Conservation (phyloP, 2,113 vertebrate genomes). For the Tretioscincus oriximinensis region DNA sequence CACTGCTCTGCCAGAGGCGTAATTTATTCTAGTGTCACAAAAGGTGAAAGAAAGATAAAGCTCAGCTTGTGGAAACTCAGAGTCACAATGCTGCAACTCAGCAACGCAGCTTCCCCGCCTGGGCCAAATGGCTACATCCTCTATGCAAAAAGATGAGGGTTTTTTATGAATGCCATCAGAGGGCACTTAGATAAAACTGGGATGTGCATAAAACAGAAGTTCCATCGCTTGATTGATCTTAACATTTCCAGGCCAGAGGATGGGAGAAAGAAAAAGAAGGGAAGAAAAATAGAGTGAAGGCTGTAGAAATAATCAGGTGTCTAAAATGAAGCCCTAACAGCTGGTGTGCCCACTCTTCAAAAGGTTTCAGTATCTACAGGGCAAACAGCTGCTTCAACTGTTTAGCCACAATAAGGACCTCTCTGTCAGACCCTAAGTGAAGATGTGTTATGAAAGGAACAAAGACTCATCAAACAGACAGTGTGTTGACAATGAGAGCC, state of each 20-base stretch:
- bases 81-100: neutral
- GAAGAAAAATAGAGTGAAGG: neutral
- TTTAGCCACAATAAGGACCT: neutral
- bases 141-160: neutral
- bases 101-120: neutral
- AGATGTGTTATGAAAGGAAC: conserved; percentile 16
- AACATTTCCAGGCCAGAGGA: neutral
- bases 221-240: conserved; percentile 24
- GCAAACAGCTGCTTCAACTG: neutral
- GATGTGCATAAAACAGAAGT: conserved; percentile 7
- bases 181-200: conserved; percentile 27
- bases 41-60: conserved; percentile 19
- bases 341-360: conserved; percentile 26
- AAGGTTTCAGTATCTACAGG: conserved; percentile 5
- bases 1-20: conserved; percentile 17
- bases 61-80: neutral
- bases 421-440: neutral
- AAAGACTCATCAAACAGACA: neutral
- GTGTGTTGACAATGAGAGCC: neutral
- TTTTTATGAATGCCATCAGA: conserved; percentile 11
- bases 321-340: neutral
- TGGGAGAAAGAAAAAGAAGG: neutral
- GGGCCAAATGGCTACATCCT: neutral
- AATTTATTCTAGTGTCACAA: conserved; percentile 30
- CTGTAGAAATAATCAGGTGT: conserved; percentile 17